Base-by-base conservation (phyloP, 53 echinoderm and acorn worm genomes). In the Antedon mediterranea region DNA sequence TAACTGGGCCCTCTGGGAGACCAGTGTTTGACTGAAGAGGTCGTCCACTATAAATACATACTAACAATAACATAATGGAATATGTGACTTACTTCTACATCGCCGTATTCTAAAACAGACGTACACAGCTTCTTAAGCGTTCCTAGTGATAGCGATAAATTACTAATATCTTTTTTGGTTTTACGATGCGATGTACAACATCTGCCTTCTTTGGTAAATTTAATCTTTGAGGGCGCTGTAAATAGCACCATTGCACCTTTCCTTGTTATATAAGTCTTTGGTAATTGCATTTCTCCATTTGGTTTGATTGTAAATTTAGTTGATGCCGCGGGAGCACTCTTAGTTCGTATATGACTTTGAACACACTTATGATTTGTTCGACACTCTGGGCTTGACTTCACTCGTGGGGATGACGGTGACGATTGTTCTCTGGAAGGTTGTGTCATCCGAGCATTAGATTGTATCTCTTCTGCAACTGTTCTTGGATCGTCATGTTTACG, bases 201-300 rank as follows among this genome's bases (percentile, higher is more conserved):
- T 76, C 80, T 90, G 72, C 90, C 86, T 70, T 88, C 81, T 31
- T 76, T 77, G 74, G 83, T 81, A 57, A 92, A 92, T 28, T 81
- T 83, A 30, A 97, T 73, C 82, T 90, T 82, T 28, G 84, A 83
- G 0, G 98, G 98, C 31, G 92, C 83, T 14, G 92, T 83, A 43
- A 97, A 97, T 42, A 97, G 79, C 90, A 97, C 85, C 85, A 97
- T 79, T 8, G 92, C 92, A 11, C 98, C 92, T 43, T 91, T 92
- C 13, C 98, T 78, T 23, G 98, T 97, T 34, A 90, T 81, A 76
- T 78, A 85, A 0, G 98, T 97, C 86, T 92, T 97, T 71, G 98
- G 98, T 71, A 91, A 81, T 32, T 34, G 30, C 78, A 86, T 70
- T 43, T 83, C 44, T 28, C 83, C 78, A 33, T 86, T 44, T 34